phyloP scores from a whole-genome alignment of 2,113 vertebrate genomes.

The Mixornis gularis region DNA sequence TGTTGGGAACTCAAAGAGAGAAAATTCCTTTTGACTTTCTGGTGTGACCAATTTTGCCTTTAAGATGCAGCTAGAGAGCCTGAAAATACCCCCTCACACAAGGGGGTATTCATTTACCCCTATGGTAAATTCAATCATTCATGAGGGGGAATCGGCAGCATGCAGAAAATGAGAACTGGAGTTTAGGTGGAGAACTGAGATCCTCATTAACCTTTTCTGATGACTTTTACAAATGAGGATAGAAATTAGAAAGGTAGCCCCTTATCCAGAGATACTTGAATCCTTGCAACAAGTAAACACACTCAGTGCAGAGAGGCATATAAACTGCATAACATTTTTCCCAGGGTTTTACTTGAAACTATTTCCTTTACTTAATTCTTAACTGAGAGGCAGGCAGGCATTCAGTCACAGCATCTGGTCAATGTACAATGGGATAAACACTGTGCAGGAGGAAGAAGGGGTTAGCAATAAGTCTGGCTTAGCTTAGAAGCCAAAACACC shows the following conservation, averaged over 20 bases:
- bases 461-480: not conserved
- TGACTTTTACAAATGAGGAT: not conserved
- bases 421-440: not conserved
- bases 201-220: not conserved
- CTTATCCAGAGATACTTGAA: not conserved
- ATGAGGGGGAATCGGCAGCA: not conserved
- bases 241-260: not conserved
- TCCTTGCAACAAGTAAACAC: not conserved
- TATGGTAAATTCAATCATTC: not conserved
- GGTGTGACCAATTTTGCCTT: not conserved
- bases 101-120: rapidly evolving
- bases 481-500: not conserved
- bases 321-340: not conserved
- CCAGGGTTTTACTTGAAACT: not conserved
- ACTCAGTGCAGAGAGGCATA: not conserved
- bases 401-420: not conserved
- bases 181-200: not conserved
- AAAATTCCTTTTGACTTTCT: not conserved
- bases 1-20: not conserved
- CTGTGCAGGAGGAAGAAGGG: not conserved
- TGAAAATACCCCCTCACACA: not conserved
- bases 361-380: not conserved
- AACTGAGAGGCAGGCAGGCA: not conserved
- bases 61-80: not conserved
- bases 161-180: not conserved